Base-by-base conservation (phyloP, 1,140 invertebrate genomes). In the Pogonus chalceus region DNA sequence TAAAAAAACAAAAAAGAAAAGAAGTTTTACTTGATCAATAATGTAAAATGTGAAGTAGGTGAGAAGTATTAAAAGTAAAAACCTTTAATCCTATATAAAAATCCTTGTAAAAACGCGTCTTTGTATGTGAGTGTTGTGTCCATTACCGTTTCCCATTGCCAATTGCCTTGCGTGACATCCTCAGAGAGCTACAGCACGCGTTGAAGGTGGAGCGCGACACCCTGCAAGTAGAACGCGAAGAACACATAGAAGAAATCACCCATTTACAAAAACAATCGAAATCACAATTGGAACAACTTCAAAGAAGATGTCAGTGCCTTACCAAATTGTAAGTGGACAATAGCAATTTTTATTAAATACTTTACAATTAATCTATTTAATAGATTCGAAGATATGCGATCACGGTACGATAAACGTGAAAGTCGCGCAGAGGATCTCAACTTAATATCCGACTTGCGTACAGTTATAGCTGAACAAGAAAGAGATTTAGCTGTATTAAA, bases 341-440 rank as follows among this genome's bases (percentile, higher is more conserved):
- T 16, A 46, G 7, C 3, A 2, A 26, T 22, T 14, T 35, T 14
- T 23, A 35, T 14, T 51, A 51, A 14, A 7, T 39, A 2, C 4
- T 21, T 39, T 16, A 14, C 22, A 18, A 23, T 35, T 12, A 2
- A 35, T n/a, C n/a, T 56, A 39, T 35, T 54, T 64, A 55, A 7
- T 51, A 78, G 75, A 46, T 75, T 77, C 57, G 75, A 78, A 61
- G 75, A 78, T 62, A 75, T 76, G 57, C 65, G 76, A 53, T 68
- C 70, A 62, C 66, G 74, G 10, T 76, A 77, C 53, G 75, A 78
- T 63, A 59, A 72, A 23, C 59, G 74, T 2, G 76, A 77, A 60
- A 74, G 76, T 2, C 69, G 74, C 2, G 61, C 72, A 14, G 76
- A 78, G 61, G 76, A 78, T 56, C 51, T 76, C 14, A 70, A 74